These are phyloP conservation scores for Corythaixoides concolor DNA, from an alignment of 2,113 vertebrate genomes.

Conservation along the genomic window DNA sequence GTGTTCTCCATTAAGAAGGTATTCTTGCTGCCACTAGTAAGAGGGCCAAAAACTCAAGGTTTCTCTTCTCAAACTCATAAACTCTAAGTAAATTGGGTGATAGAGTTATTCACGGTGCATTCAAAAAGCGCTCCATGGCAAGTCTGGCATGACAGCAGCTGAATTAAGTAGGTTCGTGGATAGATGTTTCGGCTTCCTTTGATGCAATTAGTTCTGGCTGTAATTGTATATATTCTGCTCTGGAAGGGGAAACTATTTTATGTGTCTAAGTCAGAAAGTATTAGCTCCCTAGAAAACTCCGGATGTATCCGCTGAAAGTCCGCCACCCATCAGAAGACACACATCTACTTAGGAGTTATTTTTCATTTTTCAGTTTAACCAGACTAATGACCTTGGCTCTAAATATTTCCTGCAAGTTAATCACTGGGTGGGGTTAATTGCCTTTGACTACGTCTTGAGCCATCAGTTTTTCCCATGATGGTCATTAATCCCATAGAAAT, in stretches of 20 bases:
- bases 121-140: not conserved
- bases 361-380: not conserved
- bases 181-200: not conserved
- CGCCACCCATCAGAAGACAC: fast-evolving
- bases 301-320: not conserved
- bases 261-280: not conserved
- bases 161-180: not conserved
- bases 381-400: not conserved
- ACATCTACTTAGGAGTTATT: not conserved
- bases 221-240: not conserved
- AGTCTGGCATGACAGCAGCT: not conserved
- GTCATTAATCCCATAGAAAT: not conserved
- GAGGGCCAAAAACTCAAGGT: not conserved
- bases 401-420: slow-evolving; percentile 19
- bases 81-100: not conserved
- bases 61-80: not conserved
- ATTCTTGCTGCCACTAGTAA: not conserved
- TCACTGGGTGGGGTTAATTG: slow-evolving; percentile 9
- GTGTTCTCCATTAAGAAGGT: not conserved
- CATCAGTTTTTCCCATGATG: not conserved
- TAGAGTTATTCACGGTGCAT: not conserved
- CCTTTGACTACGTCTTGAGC: not conserved
- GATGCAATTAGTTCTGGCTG: not conserved
- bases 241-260: not conserved
- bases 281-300: not conserved